phyloP scores from a whole-genome alignment of 1,140 invertebrate genomes.

The Sminthurinus signatus region DNA sequence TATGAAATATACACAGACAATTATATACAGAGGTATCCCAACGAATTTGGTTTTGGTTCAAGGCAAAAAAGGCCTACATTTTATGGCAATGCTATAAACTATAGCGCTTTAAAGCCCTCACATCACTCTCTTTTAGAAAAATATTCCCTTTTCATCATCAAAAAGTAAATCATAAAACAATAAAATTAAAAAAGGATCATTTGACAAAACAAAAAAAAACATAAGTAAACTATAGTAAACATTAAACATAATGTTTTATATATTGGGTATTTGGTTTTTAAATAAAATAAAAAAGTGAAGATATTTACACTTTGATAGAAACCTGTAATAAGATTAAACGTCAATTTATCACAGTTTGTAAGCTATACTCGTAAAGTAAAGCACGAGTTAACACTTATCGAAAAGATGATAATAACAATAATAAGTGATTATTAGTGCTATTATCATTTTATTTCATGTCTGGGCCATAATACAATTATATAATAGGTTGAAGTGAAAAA shows the following conservation, averaged over 20 bases:
- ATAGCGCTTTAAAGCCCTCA: slow-evolving; percentile 15
- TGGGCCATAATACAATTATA: too few relatives aligned
- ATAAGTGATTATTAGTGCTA: too few relatives aligned
- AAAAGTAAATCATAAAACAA: background rate
- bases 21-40: slow-evolving; percentile 12
- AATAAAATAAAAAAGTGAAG: background rate
- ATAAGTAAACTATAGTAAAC: background rate
- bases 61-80: slow-evolving; percentile 24
- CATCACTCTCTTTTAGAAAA: slow-evolving; percentile 7
- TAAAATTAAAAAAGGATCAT: background rate
- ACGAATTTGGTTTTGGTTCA: slow-evolving; percentile 7
- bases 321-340: background rate
- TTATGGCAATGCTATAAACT: slow-evolving; percentile 22
- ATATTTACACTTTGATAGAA: background rate
- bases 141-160: background rate
- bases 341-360: background rate
- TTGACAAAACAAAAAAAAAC: too few relatives aligned
- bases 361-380: too few relatives aligned
- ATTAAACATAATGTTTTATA: background rate
- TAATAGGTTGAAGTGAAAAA: too few relatives aligned
- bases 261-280: slow-evolving; percentile 1
- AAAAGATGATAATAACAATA: too few relatives aligned
- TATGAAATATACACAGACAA: slow-evolving; percentile 31
- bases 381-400: too few relatives aligned
- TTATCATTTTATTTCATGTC: too few relatives aligned